Base-by-base conservation (phyloP, 2,113 vertebrate genomes). In the Silurus glanis region DNA sequence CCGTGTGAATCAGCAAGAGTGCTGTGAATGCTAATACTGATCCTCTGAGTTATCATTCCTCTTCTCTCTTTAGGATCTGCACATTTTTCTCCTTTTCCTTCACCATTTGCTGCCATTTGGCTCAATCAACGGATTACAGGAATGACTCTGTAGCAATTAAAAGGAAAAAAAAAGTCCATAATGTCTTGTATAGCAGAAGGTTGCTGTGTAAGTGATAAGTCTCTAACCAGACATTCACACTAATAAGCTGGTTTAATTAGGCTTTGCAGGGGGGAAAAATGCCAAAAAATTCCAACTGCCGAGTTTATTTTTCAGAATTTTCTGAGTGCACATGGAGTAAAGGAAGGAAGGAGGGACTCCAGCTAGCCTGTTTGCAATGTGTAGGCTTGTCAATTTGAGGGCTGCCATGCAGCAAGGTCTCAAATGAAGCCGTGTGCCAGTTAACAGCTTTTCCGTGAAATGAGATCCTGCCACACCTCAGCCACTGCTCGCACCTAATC, bases 11-110 rank as follows among this genome's bases (percentile, higher is more conserved):
- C 82, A 25, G 64, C 45, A 49, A n/a, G 80, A 87, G 83, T 90
- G 89, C 80, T n/a, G 53, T 66, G 83, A 89, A 89, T 89, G 59
- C 82, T 89, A 88, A 86, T 16, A 47, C 19, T 19, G 13, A 37
- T 83, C 79, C 83, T 56, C 37, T 0, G 64, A 72, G 84, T 84
- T 25, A 55, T 49, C 58, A 6, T 19, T 51, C 13, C 7, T 25
- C 59, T 74, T 75, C n/a, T 4, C 9, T n/a, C 71, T 64, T 85
- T n/a, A 16, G 7, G 64, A 85, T 82, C 37, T 82, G 23, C 59
- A 78, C 5, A 37, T 37, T 37, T 37, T 37, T 37, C 37, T 75
- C 67, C 1, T 25, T 5, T 55, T 28, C 51, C 55, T 9, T 25
- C n/a, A 47, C 66, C 53, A 69, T 79, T 58, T 59, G 37, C 55